These are phyloP conservation scores for Trissoscelio sp. DNA, from an alignment of 2,888 invertebrate genomes.

Conservation along the genomic window DNA sequence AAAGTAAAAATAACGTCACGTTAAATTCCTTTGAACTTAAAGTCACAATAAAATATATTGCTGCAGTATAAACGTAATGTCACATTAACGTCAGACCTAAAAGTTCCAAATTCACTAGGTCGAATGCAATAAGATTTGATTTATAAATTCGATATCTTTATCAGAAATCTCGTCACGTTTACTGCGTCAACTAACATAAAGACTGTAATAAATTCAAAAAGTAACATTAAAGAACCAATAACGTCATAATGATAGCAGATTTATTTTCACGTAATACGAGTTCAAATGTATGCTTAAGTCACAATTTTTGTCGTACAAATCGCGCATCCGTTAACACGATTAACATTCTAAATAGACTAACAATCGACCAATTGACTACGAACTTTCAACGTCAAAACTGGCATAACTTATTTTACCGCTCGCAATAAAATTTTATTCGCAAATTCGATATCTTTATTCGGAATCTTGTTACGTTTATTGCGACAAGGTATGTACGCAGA, in stretches of 20 bases:
- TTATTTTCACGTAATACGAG: slow-evolving; percentile 52
- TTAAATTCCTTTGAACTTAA: slow-evolving; percentile 48
- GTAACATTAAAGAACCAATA: slow-evolving; percentile 67
- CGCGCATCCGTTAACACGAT: slow-evolving; percentile 42
- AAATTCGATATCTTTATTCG: slow-evolving; percentile 47
- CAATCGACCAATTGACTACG: slow-evolving; percentile 18
- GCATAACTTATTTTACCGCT: slow-evolving; percentile 36
- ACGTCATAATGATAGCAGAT: slow-evolving; percentile 60
- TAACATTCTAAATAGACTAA: slow-evolving; percentile 39
- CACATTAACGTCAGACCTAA: slow-evolving; percentile 63
- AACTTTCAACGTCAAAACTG: slow-evolving; percentile 30
- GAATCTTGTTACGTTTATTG: slow-evolving; percentile 40
- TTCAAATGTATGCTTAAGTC: slow-evolving; percentile 28
- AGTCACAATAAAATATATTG: slow-evolving; percentile 64
- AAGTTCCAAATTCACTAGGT: slow-evolving; percentile 63
- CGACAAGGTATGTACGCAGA: slow-evolving; percentile 15
- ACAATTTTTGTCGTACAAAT: slow-evolving; percentile 27
- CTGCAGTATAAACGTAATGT: slow-evolving; percentile 62
- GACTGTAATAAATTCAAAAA: slow-evolving; percentile 63
- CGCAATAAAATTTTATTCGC: slow-evolving; percentile 43
- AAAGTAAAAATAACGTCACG: slow-evolving; percentile 42
- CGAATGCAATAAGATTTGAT: slow-evolving; percentile 65
- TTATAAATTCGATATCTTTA: slow-evolving; percentile 66
- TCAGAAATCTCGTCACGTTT: slow-evolving; percentile 64
- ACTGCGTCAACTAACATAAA: slow-evolving; percentile 64